Evolutionary conservation across 2,797 vertebrate genomes (phyloP).

Genomic region (Ibycter americanus): DNA sequence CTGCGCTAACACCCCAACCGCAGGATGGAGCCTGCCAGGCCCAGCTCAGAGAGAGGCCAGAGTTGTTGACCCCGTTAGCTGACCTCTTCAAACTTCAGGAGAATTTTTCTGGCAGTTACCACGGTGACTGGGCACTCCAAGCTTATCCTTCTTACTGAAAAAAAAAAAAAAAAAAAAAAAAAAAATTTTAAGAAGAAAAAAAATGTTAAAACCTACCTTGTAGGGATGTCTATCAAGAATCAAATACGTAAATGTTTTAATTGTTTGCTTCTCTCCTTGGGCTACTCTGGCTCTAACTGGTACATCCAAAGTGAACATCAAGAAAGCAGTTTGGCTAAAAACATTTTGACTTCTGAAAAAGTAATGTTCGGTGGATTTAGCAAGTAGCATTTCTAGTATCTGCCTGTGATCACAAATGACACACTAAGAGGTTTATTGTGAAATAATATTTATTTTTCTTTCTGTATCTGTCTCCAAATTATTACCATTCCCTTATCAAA

Average conservation of each 20-base stretch:
- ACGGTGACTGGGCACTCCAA: slow-evolving; percentile 94
- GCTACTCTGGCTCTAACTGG: neutral
- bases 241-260: slow-evolving; percentile 23
- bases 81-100: slow-evolving; percentile 99
- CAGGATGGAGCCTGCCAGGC: slow-evolving; percentile 80
- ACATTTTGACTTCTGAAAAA: neutral
- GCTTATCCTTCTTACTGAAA: slow-evolving; percentile 94
- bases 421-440: neutral
- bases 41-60: slow-evolving; percentile 82
- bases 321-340: neutral
- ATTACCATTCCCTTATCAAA: neutral
- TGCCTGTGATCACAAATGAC: neutral
- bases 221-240: slow-evolving; percentile 41
- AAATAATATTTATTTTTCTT: slow-evolving; percentile 1
- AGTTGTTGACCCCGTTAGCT: slow-evolving; percentile 88
- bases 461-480: neutral
- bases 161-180: slow-evolving; percentile 37
- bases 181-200: slow-evolving; percentile 16
- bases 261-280: slow-evolving; percentile 17
- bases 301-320: neutral
- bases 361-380: neutral
- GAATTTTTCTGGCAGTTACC: slow-evolving; percentile 99
- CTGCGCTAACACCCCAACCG: slow-evolving; percentile 74
- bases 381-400: neutral
- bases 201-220: slow-evolving; percentile 75